Evolutionary conservation across 1,140 invertebrate genomes (phyloP).

Genomic region (Bombus ignitus): DNA sequence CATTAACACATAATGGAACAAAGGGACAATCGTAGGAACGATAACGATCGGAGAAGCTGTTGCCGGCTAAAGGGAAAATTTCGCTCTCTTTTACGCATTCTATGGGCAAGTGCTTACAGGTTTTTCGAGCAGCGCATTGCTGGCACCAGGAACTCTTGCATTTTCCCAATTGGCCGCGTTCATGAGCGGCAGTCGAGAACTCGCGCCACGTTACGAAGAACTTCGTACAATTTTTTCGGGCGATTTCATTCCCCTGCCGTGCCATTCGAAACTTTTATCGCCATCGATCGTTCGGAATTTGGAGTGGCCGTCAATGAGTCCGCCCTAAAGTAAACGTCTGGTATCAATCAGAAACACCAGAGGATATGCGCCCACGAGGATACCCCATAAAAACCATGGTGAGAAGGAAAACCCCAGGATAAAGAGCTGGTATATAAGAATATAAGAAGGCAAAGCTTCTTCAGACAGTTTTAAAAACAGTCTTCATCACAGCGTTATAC

Average conservation of each 20-base stretch:
- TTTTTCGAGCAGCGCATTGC: slow-evolving; percentile 13
- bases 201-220: background rate
- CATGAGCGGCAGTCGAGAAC: background rate
- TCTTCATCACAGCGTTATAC: too few relatives aligned
- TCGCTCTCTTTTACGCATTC: background rate
- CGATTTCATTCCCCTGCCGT: background rate
- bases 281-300: too few relatives aligned
- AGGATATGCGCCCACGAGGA: too few relatives aligned
- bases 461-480: too few relatives aligned
- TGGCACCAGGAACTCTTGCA: background rate
- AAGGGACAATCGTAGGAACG: background rate
- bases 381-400: too few relatives aligned
- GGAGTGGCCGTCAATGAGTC: too few relatives aligned
- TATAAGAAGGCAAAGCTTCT: too few relatives aligned
- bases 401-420: too few relatives aligned
- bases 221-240: slow-evolving; percentile 30
- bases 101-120: slow-evolving; percentile 11
- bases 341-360: too few relatives aligned
- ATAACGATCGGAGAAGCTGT: slow-evolving; percentile 17
- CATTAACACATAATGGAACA: too few relatives aligned
- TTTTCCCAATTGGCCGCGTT: slow-evolving; percentile 25
- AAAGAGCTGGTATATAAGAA: too few relatives aligned
- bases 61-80: background rate
- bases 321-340: too few relatives aligned
- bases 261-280: slow-evolving; percentile 16